Conservation (phyloP, 2,113 vertebrate species). For the Phaethornis superciliosus region DNA sequence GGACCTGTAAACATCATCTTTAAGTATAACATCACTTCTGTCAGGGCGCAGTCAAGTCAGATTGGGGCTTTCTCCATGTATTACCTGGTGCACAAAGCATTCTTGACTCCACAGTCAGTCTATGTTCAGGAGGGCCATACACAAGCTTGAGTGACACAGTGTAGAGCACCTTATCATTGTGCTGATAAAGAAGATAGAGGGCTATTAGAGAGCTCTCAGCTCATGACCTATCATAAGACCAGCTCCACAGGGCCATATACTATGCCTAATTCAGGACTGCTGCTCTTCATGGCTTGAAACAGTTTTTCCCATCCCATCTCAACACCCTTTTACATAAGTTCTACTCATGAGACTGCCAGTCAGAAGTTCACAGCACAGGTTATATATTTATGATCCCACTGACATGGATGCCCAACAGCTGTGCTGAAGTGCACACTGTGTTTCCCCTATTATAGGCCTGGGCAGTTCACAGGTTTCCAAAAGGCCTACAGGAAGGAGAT, state of each 20-base stretch:
- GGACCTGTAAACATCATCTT: slow-evolving; percentile 53
- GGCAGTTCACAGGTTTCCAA: neutral
- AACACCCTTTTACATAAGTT: neutral
- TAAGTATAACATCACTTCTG: rapidly evolving
- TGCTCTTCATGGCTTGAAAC: neutral
- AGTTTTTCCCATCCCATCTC: neutral
- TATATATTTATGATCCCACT: neutral
- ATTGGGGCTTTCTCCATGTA: neutral
- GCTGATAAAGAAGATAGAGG: neutral
- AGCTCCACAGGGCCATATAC: rapidly evolving
- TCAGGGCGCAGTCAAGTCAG: neutral
- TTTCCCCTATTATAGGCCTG: neutral
- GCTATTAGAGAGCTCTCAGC: neutral
- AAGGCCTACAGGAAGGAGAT: neutral
- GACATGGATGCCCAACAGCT: rapidly evolving
- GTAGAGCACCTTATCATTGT: slow-evolving; percentile 49
- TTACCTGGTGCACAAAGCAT: slow-evolving; percentile 76
- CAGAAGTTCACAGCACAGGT: neutral
- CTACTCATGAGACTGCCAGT: neutral
- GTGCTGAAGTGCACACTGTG: neutral
- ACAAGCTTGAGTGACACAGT: slow-evolving; percentile 41
- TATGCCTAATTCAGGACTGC: neutral
- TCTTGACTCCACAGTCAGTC: slow-evolving; percentile 14
- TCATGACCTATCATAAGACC: neutral
- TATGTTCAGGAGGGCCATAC: neutral